Evolutionary conservation across 1,140 invertebrate genomes (phyloP).

Genomic region (Araneus ventricosus): DNA sequence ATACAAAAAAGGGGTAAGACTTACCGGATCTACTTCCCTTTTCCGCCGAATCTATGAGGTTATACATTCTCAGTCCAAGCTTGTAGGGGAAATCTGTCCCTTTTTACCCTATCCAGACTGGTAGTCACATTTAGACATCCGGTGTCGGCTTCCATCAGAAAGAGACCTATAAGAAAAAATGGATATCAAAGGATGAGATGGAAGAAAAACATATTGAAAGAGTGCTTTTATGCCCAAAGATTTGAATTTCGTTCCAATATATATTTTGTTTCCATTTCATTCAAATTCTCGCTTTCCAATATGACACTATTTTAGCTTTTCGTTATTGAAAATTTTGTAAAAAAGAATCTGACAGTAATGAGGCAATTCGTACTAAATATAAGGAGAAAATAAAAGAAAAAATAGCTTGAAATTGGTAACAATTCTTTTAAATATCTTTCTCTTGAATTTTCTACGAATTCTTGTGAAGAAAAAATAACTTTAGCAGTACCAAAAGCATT

Average conservation of each 20-base stretch:
- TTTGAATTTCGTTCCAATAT: background rate
- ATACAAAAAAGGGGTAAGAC: background rate
- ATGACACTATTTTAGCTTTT: background rate
- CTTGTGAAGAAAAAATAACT: no score
- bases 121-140: conserved; percentile 77
- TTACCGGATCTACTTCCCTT: conserved; percentile 52
- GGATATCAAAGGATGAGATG: background rate
- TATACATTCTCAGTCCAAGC: conserved; percentile 77
- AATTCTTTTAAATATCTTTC: no score
- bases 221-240: background rate
- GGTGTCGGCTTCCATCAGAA: conserved; percentile 77
- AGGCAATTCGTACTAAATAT: no score
- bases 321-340: no score
- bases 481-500: no score
- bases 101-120: conserved; percentile 78
- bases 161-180: conserved; percentile 76
- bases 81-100: conserved; percentile 77
- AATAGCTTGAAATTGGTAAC: no score
- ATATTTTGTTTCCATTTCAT: background rate
- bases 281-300: background rate
- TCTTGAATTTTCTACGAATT: no score
- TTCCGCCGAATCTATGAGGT: conserved; percentile 50
- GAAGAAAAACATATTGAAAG: background rate
- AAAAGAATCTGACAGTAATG: no score
- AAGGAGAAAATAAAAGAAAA: no score